Conservation (phyloP, 1,140 invertebrate genomes). For the Galleria mellonella region DNA sequence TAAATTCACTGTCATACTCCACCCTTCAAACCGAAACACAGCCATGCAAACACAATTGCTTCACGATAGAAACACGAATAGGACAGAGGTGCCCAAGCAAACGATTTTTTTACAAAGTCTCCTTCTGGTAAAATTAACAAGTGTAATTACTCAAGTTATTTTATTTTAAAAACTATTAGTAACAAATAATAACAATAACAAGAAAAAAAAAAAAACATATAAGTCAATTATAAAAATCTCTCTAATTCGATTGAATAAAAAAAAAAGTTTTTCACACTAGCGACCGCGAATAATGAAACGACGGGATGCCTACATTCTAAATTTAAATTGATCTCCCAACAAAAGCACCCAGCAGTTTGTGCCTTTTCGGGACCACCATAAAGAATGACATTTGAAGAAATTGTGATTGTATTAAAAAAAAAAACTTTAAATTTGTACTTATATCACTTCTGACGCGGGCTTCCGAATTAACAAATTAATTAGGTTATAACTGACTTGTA, state of each 20-base stretch:
- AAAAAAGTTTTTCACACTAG: conserved; percentile 45
- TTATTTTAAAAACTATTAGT: too few relatives aligned
- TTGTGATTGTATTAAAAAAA: conserved; percentile 25
- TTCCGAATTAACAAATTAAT: conserved; percentile 49
- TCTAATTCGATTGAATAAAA: conserved; percentile 43
- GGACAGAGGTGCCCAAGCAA: too few relatives aligned
- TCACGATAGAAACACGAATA: too few relatives aligned
- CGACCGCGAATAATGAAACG: conserved; percentile 59
- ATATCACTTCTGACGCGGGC: conserved; percentile 24
- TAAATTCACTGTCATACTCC: too few relatives aligned
- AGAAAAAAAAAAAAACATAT: not conserved
- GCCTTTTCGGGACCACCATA: conserved; percentile 48
- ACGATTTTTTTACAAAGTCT: too few relatives aligned
- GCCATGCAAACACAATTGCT: too few relatives aligned
- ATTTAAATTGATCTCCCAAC: conserved; percentile 51
- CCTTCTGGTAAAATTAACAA: too few relatives aligned
- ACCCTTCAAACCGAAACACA: too few relatives aligned
- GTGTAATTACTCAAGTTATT: too few relatives aligned
- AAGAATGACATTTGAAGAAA: conserved; percentile 47
- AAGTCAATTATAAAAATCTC: conserved; percentile 29
- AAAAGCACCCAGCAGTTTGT: conserved; percentile 55
- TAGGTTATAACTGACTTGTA: conserved; percentile 13
- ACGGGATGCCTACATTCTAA: conserved; percentile 51
- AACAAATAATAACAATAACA: too few relatives aligned
- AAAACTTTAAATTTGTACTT: conserved; percentile 33